Evolutionary conservation across 2,797 vertebrate genomes (phyloP), one percentile per base, ranked within the genome.

Genomic region (Coranthus polyacanthus): DNA sequence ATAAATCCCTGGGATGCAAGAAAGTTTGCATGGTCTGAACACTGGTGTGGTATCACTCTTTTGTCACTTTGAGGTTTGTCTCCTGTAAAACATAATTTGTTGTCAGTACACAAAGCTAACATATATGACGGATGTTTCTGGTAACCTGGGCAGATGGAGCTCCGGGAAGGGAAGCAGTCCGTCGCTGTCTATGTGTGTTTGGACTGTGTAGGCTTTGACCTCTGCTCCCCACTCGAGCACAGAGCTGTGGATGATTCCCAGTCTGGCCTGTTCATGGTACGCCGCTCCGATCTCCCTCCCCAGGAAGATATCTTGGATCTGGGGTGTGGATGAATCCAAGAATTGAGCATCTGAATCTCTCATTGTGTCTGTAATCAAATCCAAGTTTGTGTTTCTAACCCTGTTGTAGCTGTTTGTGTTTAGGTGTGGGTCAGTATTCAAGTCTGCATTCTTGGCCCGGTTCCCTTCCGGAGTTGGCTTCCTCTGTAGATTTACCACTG

Each of bases 171-270:
- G 90, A 73, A 92, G 70, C 9, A 32, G 12, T 9, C 89, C 89
- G 0, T 87, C 67, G 3, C 77, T 80, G 74, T 81, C 85, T 72
- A 91, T 91, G 59, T 88, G 86, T 0, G 89, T 92, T 59, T 88
- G 88, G 12, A 92, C 87, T 3, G 89, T 91, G 80, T 90, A 92
- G 47, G 88, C 84, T 68, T 92, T 92, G 47, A 86, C 55, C n/a
- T 22, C 50, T 0, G 87, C 75, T 17, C 74, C 83, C 72, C 82
- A 78, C 66, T 83, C 72, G 68, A 92, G 75, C 53, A 88, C 88
- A 0, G 90, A 91, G 52, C 71, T 80, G 72, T 91, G 84, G 59
- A 92, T 75, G 65, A 92, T 66, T 51, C 87, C 88, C 69, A 91
- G 76, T 34, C 89, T 46, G 78, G 86, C 90, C 82, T 91, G 89